A percentile compares a stretch with the other conserved stretches of the same genome.
These are phyloP conservation scores for Catharus ustulatus DNA, from an alignment of 2,797 vertebrate species.

Conservation along the genomic window DNA sequence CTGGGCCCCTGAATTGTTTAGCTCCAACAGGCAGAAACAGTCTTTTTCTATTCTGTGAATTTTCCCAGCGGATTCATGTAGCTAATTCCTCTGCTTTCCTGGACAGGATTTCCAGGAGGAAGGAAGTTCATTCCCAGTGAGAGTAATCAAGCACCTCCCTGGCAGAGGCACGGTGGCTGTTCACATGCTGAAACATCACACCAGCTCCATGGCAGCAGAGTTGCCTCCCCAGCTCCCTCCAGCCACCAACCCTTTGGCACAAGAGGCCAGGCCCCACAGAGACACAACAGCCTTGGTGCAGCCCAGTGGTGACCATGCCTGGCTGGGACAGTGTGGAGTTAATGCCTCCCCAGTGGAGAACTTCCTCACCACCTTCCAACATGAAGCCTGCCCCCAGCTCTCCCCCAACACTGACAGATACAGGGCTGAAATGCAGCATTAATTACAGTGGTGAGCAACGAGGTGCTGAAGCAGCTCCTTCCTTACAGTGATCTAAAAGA, in stretches of 20 bases:
- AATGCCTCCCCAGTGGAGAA: neutral
- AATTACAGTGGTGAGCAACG: neutral
- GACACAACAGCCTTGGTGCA: neutral
- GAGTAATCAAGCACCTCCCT: neutral
- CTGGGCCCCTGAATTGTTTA: neutral
- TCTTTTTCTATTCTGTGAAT: neutral
- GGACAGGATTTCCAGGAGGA: constrained; percentile 37
- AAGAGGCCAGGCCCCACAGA: fast-evolving
- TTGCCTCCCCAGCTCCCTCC: neutral
- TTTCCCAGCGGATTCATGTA: neutral
- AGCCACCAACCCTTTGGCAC: fast-evolving
- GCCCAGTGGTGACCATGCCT: fast-evolving
- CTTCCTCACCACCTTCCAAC: neutral
- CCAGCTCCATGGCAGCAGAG: fast-evolving
- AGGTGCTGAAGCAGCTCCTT: neutral
- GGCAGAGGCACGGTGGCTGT: fast-evolving
- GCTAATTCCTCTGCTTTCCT: neutral
- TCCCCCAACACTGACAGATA: fast-evolving
- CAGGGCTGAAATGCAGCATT: neutral
- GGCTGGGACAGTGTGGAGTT: neutral
- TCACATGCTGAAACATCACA: fast-evolving
- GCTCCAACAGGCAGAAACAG: neutral
- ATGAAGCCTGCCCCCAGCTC: neutral
- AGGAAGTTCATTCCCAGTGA: constrained; percentile 7
- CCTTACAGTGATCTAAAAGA: neutral